Percentiles rank a stretch among this genome's conserved stretches.
These are phyloP conservation scores for Zoanthus sociatus DNA, from an alignment of 92 coral and sea anemone genomes.

Conservation along the genomic window DNA sequence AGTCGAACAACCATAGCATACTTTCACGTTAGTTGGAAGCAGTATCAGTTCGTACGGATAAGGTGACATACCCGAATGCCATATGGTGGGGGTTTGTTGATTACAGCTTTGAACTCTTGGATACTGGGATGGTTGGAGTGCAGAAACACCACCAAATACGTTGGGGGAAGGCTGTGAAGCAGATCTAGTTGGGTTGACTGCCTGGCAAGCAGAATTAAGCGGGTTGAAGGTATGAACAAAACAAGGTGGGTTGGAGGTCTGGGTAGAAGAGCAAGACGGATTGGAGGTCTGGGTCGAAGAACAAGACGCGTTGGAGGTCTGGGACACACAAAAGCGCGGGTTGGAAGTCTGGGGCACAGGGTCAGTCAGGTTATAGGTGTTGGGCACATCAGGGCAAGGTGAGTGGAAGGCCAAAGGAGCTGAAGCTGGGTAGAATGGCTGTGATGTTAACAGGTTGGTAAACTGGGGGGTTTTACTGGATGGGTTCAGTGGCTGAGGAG, in stretches of 20 bases:
- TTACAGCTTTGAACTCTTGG: constrained; percentile 6
- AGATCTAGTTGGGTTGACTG: constrained; percentile 12
- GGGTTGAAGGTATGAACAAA: constrained; percentile 3
- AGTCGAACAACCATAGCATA: constrained; percentile 27
- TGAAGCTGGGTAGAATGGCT: neutral
- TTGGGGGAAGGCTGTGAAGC: constrained; percentile 10
- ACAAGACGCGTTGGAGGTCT: constrained; percentile 13
- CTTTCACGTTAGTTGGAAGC: constrained; percentile 27
- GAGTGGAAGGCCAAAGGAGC: constrained; percentile 2
- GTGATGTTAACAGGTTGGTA: constrained; percentile 12
- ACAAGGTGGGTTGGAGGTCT: constrained; percentile 9
- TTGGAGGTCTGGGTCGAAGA: neutral
- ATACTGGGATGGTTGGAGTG: constrained; percentile 10
- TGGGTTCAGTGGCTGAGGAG: constrained; percentile 18
- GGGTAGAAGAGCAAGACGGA: neutral
- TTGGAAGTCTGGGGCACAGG: neutral
- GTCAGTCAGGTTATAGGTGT: neutral
- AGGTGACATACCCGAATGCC: constrained; percentile 45
- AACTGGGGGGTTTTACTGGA: neutral
- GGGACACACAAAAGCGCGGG: neutral
- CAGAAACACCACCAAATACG: neutral
- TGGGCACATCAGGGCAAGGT: constrained; percentile 15
- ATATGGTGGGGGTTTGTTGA: constrained; percentile 15
- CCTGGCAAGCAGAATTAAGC: neutral
- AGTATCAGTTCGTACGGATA: constrained; percentile 7